A percentile compares a stretch with the other conserved stretches of the same genome.
phyloP scores from a whole-genome alignment of 35 echinoderm and acorn worm genomes.

The Acanthaster planci region DNA sequence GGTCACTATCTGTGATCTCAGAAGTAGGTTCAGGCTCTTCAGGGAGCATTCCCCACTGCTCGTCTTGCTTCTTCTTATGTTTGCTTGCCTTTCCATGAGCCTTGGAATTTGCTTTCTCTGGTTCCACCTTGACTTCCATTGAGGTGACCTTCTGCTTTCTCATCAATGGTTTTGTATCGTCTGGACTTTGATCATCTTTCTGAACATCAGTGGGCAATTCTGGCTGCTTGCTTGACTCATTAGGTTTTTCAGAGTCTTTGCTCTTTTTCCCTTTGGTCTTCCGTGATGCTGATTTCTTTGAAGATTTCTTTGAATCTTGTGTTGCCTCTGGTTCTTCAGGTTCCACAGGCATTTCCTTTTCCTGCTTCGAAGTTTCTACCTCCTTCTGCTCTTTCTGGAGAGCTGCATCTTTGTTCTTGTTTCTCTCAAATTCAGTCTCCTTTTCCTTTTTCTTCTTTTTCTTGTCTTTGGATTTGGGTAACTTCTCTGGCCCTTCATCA shows the following conservation, averaged over 20 bases:
- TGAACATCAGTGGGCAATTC: background rate
- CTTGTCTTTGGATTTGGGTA: conserved; percentile 39
- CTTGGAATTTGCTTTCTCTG: background rate
- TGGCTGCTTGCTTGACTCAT: background rate
- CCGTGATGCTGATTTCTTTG: background rate
- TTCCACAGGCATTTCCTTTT: background rate
- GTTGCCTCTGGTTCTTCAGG: background rate
- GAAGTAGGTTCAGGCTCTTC: conserved; percentile 22
- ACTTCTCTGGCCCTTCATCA: conserved; percentile 57
- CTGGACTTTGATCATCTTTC: background rate
- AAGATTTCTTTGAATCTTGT: background rate
- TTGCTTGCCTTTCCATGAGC: conserved; percentile 21
- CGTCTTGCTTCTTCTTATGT: conserved; percentile 74
- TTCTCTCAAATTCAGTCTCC: conserved; percentile 10
- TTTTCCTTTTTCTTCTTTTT: conserved; percentile 42
- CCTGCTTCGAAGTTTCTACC: background rate
- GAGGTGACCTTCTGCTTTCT: background rate
- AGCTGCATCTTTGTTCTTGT: background rate
- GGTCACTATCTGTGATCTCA: background rate
- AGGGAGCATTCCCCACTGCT: conserved; percentile 42
- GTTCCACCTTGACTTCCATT: background rate
- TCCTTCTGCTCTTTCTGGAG: conserved; percentile 22
- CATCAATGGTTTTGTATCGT: background rate
- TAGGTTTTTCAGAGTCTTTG: background rate
- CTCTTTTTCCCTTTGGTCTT: background rate